Base-by-base conservation (phyloP, 1,140 invertebrate genomes). In the Ceratoteleas bidentatus region DNA sequence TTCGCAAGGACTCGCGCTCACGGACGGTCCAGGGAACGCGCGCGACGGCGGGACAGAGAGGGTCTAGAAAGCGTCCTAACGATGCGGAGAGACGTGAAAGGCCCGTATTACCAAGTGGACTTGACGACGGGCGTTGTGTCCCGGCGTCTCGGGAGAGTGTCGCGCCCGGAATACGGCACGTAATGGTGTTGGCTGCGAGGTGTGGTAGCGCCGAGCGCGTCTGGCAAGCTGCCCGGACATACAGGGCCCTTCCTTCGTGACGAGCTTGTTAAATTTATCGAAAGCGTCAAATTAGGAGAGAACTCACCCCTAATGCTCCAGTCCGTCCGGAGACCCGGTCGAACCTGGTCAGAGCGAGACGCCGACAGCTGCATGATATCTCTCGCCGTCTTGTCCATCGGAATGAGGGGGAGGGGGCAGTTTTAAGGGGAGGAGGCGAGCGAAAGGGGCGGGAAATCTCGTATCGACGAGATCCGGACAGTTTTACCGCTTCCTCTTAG, bases 201-300 rank as follows among this genome's bases (percentile, higher is more conserved):
- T 76, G 82, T 85, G 75, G 84, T 78, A 88, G 84, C 84, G 85
- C 69, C 84, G 78, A 88, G 81, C 85, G 82, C 84, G 84, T 85
- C 86, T 91, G 89, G 90, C 89, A 89, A 84, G 73, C 79, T 89
- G 89, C 90, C 90, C 86, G 86, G 86, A 88, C 86, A 88, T 86
- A 88, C 86, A 87, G 78, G 70, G 68, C 76, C 85, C 85, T 85
- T 85, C 78, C 79, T 87, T 82, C 85, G 89, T 90, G 89, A 91
- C 89, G 88, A 90, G 89, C 89, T 91, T 90, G 90, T 91, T 90
- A 91, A 91, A 90, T 88, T 90, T 90, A 90, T 91, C 88, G 90
- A 90, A 90, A 90, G 88, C 87, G 87, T 87, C 88, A 90, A 91
- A 91, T 91, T 91, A 91, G 87, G 86, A 87, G 78, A 85, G 84